A percentile compares a stretch with the other conserved stretches of the same genome.
Conservation (phyloP, 2,797 vertebrate species). For the Coilia nasus region DNA sequence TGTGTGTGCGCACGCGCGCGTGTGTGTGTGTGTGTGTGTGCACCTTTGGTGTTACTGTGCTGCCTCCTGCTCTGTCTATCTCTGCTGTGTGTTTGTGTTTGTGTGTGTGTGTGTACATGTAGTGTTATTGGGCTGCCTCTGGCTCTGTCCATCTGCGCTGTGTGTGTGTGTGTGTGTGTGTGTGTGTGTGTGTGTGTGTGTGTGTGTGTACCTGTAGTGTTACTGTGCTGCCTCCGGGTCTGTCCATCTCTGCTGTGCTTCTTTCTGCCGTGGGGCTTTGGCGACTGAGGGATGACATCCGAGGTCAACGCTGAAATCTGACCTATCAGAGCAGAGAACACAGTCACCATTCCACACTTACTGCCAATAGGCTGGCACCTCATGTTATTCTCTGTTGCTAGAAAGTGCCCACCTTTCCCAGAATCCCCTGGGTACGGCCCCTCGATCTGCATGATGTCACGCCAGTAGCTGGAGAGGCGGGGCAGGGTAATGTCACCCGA, state of each 20-base stretch:
- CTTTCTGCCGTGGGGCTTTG: conserved; percentile 10
- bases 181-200: neutral
- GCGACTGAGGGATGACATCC: neutral
- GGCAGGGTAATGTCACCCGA: conserved; percentile 51
- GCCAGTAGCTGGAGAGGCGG: conserved; percentile 67
- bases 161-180: neutral
- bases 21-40: too few relatives aligned
- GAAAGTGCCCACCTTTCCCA: conserved; percentile 60
- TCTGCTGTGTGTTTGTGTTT: neutral
- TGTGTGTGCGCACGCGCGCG: too few relatives aligned
- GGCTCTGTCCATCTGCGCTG: too few relatives aligned
- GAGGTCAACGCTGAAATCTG: neutral
- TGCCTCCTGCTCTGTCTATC: too few relatives aligned
- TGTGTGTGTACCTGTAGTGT: neutral
- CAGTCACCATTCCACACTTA: neutral
- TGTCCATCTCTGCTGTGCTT: neutral
- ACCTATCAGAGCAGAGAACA: conserved; percentile 10
- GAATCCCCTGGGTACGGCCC: conserved; percentile 61
- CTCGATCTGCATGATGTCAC: conserved; percentile 73
- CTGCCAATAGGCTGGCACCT: neutral
- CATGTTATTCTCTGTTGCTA: neutral
- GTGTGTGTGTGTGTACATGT: neutral
- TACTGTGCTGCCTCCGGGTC: neutral
- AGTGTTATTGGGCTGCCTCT: too few relatives aligned
- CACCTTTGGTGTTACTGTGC: too few relatives aligned